Evolutionary conservation across 2,888 invertebrate species (phyloP), one percentile per base, ranked within the genome.

Genomic region (Aplocera efformata): DNA sequence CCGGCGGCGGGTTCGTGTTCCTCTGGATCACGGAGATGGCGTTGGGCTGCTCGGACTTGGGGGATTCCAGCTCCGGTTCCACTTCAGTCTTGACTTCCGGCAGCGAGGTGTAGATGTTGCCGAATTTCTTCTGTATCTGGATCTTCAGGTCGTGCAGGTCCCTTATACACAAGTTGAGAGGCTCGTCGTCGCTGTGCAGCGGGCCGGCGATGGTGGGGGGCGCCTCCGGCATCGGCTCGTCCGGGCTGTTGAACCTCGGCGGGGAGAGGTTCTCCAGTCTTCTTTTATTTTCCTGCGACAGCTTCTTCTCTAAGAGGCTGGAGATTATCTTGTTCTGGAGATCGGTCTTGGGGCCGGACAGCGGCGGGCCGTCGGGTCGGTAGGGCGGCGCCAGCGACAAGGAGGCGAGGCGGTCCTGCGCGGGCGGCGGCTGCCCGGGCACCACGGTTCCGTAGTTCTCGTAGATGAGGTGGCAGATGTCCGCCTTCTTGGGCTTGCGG

Each of bases 391-490:
- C 59, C 58, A 66, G 58, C 35, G 60, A 64, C 6, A 68, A 48
- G 6, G 68, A 70, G 33, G 60, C 64, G n/a, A 71, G 48, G 25
- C 90, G 86, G 24, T 89, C 90, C 35, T 88, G 83, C 0, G 64
- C 30, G 28, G 89, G 89, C 21, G 85, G 88, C 0, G 94, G 94
- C 6, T 93, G 93, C 0, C 94, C 94, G 0, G 95, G 94, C 32
- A 95, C 91, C 7, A 96, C 94, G 0, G 95, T 96, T 1, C 96
- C 96, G 68, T 96, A 96, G 72, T 96, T 96, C 71, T 96, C 96
- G 66, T 96, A 96, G 55, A 96, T 96, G 27, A 96, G 82, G 66
- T 96, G 96, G 54, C 96, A 96, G 53, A 97, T 97, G 65, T 96
- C 96, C 0, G 96, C 96, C 73, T 97, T 96, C 69, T 96, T 96